Percentiles rank a stretch among this genome's conserved stretches.
These are phyloP conservation scores for Gnathonemus echidnorhynchus DNA, from an alignment of 2,113 vertebrate species.

Conservation along the genomic window DNA sequence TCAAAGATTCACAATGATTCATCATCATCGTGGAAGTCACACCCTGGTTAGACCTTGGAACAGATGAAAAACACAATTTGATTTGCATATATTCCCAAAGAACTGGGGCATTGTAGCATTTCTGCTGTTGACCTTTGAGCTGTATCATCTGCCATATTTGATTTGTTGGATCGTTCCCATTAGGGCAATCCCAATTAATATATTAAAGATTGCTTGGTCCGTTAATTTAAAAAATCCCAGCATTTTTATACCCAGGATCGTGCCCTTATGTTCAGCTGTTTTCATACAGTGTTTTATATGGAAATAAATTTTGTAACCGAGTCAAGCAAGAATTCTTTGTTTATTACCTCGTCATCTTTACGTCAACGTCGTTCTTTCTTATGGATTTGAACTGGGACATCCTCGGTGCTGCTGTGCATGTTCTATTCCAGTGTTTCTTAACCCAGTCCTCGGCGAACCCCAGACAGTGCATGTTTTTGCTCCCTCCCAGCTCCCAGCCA, in stretches of 20 bases:
- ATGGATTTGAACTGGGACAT: not conserved
- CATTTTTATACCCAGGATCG: slow-evolving; percentile 62
- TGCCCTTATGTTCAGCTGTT: slow-evolving; percentile 68
- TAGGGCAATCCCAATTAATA: slow-evolving; percentile 33
- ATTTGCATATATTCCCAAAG: not conserved
- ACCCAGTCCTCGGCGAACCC: too few relatives aligned
- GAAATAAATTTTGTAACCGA: slow-evolving; percentile 68
- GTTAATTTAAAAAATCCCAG: slow-evolving; percentile 21
- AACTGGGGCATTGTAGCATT: not conserved
- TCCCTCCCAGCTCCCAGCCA: too few relatives aligned
- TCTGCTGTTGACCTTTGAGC: slow-evolving; percentile 1
- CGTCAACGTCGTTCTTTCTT: not conserved
- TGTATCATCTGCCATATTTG: not conserved
- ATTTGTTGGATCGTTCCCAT: slow-evolving; percentile 13
- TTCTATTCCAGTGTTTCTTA: too few relatives aligned
- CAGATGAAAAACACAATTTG: not conserved
- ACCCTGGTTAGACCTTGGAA: not conserved
- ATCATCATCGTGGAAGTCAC: not conserved
- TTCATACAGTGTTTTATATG: slow-evolving; percentile 70
- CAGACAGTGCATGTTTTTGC: too few relatives aligned
- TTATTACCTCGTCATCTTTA: not conserved
- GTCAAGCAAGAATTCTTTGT: slow-evolving; percentile 19
- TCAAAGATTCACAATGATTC: not conserved
- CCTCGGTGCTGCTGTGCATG: not conserved
- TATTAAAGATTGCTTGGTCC: slow-evolving; percentile 29